These are phyloP conservation scores for Scaptomyza tumidula DNA, from an alignment of 2,888 invertebrate genomes.

Conservation along the genomic window DNA sequence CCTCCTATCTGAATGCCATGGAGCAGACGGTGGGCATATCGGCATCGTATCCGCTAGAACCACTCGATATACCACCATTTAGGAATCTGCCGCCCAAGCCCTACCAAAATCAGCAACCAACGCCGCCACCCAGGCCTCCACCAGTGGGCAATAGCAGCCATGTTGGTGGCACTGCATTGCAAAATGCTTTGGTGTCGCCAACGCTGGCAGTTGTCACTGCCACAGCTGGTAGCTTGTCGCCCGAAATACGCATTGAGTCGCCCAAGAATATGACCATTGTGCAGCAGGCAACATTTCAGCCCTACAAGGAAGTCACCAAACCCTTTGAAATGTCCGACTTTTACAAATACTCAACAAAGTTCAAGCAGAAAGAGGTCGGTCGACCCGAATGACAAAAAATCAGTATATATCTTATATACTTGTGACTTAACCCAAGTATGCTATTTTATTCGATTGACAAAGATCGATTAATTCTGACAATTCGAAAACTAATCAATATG, in stretches of 20 bases:
- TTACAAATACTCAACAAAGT: constrained; percentile 98
- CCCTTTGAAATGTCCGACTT: constrained; percentile 99
- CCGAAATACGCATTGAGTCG: constrained; percentile 88
- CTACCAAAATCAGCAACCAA: constrained; percentile 67
- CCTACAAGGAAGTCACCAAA: constrained; percentile 96
- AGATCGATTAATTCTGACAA: constrained; percentile 2
- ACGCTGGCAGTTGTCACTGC: constrained; percentile 51
- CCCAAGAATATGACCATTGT: constrained; percentile 94
- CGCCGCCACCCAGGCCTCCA: constrained; percentile 66
- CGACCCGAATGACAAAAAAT: constrained; percentile 65
- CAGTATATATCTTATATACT: background rate
- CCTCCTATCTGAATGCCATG: constrained; percentile 82
- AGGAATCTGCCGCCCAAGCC: constrained; percentile 72
- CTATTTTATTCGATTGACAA: constrained; percentile 19
- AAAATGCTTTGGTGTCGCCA: constrained; percentile 58
- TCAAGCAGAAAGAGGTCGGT: constrained; percentile 87
- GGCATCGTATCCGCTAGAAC: constrained; percentile 63
- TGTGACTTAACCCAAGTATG: constrained; percentile 23
- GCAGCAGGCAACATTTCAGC: constrained; percentile 94
- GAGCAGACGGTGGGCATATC: constrained; percentile 72
- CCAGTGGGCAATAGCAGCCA: constrained; percentile 51
- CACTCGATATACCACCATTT: constrained; percentile 62
- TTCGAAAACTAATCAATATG: constrained; percentile 17
- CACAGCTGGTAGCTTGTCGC: constrained; percentile 60
- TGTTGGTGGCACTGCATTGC: constrained; percentile 32